Evolutionary conservation across 2,113 vertebrate species (phyloP).

Genomic region (Potamarius usumacintae): DNA sequence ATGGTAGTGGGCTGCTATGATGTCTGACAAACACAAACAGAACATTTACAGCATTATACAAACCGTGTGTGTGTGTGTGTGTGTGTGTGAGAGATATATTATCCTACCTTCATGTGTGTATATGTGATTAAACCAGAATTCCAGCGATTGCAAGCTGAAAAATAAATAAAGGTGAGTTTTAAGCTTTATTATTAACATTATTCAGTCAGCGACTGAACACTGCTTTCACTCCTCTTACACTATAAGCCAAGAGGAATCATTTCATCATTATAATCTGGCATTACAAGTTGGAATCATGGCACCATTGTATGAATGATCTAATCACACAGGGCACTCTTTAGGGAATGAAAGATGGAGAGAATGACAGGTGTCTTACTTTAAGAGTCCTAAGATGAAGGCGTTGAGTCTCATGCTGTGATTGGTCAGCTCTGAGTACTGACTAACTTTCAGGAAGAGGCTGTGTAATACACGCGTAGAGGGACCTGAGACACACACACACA

Average conservation of each 20-base stretch:
- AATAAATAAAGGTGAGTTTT: conserved; percentile 18
- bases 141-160: conserved; percentile 88
- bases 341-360: neutral
- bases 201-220: neutral
- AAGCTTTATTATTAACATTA: neutral
- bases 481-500: conserved; percentile 66
- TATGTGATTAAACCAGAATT: conserved; percentile 97
- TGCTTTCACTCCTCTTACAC: neutral
- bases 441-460: conserved; percentile 86
- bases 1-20: conserved; percentile 87
- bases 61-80: neutral
- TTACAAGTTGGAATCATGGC: neutral
- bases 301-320: neutral
- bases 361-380: conserved; percentile 82
- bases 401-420: conserved; percentile 93
- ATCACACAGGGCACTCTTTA: neutral
- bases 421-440: conserved; percentile 88
- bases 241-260: neutral
- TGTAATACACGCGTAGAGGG: conserved; percentile 92
- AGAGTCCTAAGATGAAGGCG: conserved; percentile 93
- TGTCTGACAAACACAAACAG: conserved; percentile 71
- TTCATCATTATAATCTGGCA: neutral
- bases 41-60: neutral
- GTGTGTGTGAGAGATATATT: neutral
- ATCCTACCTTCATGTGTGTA: conserved; percentile 91